phyloP scores from a whole-genome alignment of 2,113 vertebrate species.

The Speoplatyrhinus poulsoni region DNA sequence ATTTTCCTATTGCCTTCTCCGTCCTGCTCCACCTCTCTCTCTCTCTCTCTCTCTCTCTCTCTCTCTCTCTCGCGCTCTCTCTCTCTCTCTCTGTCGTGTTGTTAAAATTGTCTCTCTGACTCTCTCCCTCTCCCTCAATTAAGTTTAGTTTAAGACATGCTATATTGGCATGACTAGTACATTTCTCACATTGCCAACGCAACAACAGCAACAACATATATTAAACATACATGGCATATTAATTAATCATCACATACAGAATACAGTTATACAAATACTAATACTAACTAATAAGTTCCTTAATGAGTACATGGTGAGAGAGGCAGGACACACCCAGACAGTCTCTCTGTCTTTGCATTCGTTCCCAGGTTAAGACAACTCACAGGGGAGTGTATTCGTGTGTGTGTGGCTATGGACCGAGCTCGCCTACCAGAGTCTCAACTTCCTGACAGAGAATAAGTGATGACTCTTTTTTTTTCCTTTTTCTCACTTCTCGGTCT shows the following conservation, averaged over 20 bases:
- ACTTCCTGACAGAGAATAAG: conserved; percentile 53
- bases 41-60: conserved; percentile 30
- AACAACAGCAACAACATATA: no score
- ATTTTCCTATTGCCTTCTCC: conserved; percentile 38
- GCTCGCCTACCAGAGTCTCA: conserved; percentile 32
- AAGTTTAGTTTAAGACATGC: no score
- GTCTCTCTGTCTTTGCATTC: conserved; percentile 43
- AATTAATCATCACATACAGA: no score
- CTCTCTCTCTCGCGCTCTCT: not conserved
- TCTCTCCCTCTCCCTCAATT: conserved; percentile 35
- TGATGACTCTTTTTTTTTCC: conserved; percentile 43
- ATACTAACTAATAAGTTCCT: no score
- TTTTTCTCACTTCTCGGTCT: conserved; percentile 6
- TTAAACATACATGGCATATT: no score
- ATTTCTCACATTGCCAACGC: no score
- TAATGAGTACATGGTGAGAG: no score
- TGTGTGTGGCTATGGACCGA: conserved; percentile 39
- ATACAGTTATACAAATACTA: no score
- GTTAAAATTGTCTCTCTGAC: not conserved
- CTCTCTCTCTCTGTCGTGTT: conserved; percentile 30
- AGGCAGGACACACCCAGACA: not conserved
- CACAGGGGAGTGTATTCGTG: conserved; percentile 49
- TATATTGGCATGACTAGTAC: no score
- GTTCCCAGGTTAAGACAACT: conserved; percentile 42
- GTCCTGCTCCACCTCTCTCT: conserved; percentile 35